These are phyloP conservation scores for Stichodactyla helianthus DNA, from an alignment of 64 coral and sea anemone genomes.

Conservation along the genomic window DNA sequence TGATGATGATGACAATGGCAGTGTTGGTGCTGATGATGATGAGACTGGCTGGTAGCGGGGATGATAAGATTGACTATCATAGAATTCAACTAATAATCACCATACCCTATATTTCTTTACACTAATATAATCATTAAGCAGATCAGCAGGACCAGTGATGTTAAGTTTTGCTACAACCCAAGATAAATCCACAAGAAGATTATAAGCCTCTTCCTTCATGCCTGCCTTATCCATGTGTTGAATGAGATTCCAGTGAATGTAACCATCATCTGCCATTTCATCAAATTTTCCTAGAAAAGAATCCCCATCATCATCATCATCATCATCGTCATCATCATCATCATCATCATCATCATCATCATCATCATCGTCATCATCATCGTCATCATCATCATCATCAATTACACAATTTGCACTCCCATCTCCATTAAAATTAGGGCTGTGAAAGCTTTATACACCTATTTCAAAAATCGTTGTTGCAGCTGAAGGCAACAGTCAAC, in stretches of 20 bases:
- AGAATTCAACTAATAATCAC: background rate
- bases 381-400: background rate
- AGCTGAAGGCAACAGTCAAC: no score
- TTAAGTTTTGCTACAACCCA: slow-evolving; percentile 79
- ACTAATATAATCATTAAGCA: slow-evolving; percentile 86
- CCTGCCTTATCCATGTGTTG: slow-evolving; percentile 73
- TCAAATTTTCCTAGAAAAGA: slow-evolving; percentile 49
- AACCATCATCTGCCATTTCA: slow-evolving; percentile 70
- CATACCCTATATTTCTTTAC: slow-evolving; percentile 24
- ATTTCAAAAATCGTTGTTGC: no score
- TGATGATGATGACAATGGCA: no score
- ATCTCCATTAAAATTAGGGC: no score
- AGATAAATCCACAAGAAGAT: slow-evolving; percentile 60
- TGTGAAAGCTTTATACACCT: no score
- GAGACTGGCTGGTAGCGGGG: no score
- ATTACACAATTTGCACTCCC: no score
- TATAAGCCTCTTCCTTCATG: slow-evolving; percentile 39
- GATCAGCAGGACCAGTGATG: slow-evolving; percentile 70
- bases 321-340: background rate
- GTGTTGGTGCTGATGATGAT: no score
- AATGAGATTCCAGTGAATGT: slow-evolving; percentile 86
- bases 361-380: background rate
- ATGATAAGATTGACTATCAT: no score
- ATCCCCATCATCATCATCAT: background rate
- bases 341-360: background rate